Conservation (phyloP, 2,113 vertebrate genomes). For the Eulemur macaco region DNA sequence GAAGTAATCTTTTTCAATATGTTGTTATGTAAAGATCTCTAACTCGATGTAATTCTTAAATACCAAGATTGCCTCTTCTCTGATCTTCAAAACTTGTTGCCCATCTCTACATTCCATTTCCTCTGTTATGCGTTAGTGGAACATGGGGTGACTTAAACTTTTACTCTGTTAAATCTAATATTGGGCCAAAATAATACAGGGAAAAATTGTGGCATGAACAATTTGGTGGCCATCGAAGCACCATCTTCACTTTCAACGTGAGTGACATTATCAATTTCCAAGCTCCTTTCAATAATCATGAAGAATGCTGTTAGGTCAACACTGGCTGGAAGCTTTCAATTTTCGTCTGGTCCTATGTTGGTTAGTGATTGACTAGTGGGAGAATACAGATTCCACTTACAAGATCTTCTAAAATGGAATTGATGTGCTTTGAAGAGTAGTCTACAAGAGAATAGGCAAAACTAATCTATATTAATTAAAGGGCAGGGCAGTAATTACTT, state of each 20-base stretch:
- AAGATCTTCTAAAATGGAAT: neutral
- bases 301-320: neutral
- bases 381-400: neutral
- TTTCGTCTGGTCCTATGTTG: neutral
- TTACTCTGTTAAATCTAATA: neutral
- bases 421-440: neutral
- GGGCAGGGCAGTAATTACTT: neutral
- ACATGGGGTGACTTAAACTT: neutral
- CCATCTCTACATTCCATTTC: neutral
- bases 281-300: neutral
- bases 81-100: neutral
- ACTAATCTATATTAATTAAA: neutral
- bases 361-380: neutral
- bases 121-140: neutral
- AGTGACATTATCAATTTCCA: neutral
- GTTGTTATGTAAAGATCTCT: neutral
- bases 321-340: neutral
- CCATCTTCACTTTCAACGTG: neutral
- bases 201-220: neutral
- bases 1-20: constrained; percentile 17
- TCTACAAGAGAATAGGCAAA: neutral
- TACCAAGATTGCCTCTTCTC: neutral
- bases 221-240: neutral
- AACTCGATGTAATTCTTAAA: neutral
- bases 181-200: neutral